These are phyloP conservation scores for Neomicropteryx cornuta DNA, from an alignment of 1,140 invertebrate genomes.

Conservation along the genomic window DNA sequence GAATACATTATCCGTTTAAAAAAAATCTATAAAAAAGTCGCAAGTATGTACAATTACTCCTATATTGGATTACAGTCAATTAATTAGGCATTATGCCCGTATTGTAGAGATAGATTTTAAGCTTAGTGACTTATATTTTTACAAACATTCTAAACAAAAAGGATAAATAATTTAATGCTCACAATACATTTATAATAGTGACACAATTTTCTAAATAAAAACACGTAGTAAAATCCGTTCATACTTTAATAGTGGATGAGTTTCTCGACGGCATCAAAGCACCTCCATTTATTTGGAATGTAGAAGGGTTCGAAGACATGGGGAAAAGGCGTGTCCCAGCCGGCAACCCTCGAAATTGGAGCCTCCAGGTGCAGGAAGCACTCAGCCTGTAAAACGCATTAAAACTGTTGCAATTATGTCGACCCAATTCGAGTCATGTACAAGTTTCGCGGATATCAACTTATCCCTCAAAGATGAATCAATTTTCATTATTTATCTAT, in stretches of 20 bases:
- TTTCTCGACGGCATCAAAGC: constrained; percentile 70
- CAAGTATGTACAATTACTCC: no score
- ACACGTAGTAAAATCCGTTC: not conserved
- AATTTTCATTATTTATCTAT: constrained; percentile 5
- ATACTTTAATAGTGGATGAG: constrained; percentile 57
- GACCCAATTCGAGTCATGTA: no score
- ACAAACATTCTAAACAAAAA: no score
- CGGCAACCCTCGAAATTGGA: constrained; percentile 80
- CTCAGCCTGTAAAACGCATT: constrained; percentile 53
- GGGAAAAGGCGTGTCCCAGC: constrained; percentile 97
- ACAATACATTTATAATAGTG: no score
- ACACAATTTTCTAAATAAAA: not conserved
- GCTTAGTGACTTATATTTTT: no score
- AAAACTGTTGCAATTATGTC: constrained; percentile 3
- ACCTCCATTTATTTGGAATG: constrained; percentile 88
- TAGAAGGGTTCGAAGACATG: constrained; percentile 95
- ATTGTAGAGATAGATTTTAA: no score
- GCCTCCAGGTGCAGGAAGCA: constrained; percentile 95
- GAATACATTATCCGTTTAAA: no score
- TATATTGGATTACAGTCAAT: no score
- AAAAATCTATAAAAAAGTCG: no score
- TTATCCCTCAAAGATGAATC: not conserved
- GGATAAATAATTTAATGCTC: no score
- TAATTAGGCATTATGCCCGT: no score
- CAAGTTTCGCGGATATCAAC: not conserved